Base-by-base conservation (phyloP, 2,888 invertebrate genomes). In the Calameuta idolon region DNA sequence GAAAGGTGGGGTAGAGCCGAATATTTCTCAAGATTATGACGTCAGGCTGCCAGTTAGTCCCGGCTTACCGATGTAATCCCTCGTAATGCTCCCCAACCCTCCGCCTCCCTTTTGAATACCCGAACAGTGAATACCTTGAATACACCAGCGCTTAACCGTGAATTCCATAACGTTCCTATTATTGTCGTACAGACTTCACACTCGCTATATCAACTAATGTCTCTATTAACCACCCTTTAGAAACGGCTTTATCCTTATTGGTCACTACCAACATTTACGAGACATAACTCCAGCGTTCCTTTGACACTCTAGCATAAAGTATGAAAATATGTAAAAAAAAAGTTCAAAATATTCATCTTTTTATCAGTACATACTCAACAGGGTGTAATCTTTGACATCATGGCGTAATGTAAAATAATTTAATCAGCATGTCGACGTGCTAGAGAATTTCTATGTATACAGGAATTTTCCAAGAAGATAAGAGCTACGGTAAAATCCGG, bases 11-110 rank as follows among this genome's bases (percentile, higher is more conserved):
- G 71, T 31, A 33, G 85, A 86, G 78, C 86, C 87, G 88, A 91
- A 91, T 90, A 90, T 89, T 91, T 91, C 88, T 86, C 81, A 82
- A 90, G 90, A 91, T 91, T 91, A 91, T 91, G 91, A 91, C 91
- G 90, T 91, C 91, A 90, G 89, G 85, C 85, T 87, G 89, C 89
- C 90, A 90, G 89, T 89, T 90, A 89, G 86, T 84, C 83, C 83
- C 85, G 85, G 89, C 90, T 91, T 91, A 91, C 87, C 85, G 88
- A 88, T 91, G 91, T 91, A 91, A 91, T 91, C 91, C 90, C 84
- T 87, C 87, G 87, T 90, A 89, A 90, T 89, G 83, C 90, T 82
- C 81, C 81, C 79, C 83, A 81, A 55, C 55, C 55, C 55, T 55
- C 55, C 73, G 74, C 71, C 31, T 34, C 69, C 35, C 71, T 69